These are phyloP conservation scores for Aporrectodea caliginosa DNA, from an alignment of 1,140 invertebrate species.

Conservation along the genomic window DNA sequence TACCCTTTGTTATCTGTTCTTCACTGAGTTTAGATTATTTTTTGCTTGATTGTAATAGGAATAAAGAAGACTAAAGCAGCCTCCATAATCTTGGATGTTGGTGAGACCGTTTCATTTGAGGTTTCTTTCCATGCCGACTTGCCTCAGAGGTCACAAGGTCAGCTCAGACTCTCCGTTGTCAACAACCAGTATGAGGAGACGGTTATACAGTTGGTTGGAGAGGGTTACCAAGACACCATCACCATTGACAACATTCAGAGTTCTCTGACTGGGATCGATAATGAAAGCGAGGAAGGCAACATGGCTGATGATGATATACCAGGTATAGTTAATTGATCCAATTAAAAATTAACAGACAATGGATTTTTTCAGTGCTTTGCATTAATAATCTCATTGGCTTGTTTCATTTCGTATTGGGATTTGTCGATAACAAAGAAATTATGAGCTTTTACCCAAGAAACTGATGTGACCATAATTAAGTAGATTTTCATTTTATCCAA, in stretches of 20 bases:
- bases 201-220: conserved; percentile 52
- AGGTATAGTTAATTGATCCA: too few species aligned
- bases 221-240: conserved; percentile 56
- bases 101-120: conserved; percentile 46
- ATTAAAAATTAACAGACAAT: too few species aligned
- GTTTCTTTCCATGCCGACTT: conserved; percentile 44
- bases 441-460: too few species aligned
- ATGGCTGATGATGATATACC: conserved; percentile 50
- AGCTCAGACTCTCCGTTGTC: conserved; percentile 48
- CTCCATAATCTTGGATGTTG: conserved; percentile 48
- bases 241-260: conserved; percentile 53
- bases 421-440: too few species aligned
- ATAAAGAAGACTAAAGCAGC: conserved; percentile 49
- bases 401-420: too few species aligned
- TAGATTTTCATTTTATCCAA: too few species aligned
- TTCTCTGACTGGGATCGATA: neutral
- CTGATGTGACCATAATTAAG: too few species aligned
- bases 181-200: conserved; percentile 57
- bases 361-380: too few species aligned
- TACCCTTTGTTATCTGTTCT: too few species aligned
- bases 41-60: conserved; percentile 32
- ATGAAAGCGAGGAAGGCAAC: neutral
- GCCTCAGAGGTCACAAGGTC: conserved; percentile 48
- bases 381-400: too few species aligned
- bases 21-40: conserved; percentile 9